Base-by-base conservation (phyloP, 2,797 vertebrate species). In the Gorsachius magnificus region DNA sequence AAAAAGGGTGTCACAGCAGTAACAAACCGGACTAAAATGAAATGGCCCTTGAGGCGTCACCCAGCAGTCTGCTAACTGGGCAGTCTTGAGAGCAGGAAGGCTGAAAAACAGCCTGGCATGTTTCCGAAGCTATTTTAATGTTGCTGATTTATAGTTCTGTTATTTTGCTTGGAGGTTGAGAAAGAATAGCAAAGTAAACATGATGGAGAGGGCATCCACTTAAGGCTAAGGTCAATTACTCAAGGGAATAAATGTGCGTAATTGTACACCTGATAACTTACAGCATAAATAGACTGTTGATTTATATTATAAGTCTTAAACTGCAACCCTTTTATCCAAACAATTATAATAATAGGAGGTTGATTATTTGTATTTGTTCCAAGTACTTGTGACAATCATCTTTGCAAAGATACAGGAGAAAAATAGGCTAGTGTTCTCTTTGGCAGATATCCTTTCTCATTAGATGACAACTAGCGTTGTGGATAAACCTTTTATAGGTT, bases 311-410 rank as follows among this genome's bases (percentile, higher is more conserved):
- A 51, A 63, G 17, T 76, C 57, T 94, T 92, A 93, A 68, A 87
- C 75, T 89, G 66, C 50, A 96, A 78, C 74, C 53, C 68, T 92
- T 96, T 93, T 93, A 95, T 84, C 58, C 38, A 89, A 78, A 93
- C 72, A 96, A 93, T 66, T 95, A 68, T 75, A 95, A 89, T 91
- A 92, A 95, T 93, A 90, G 70, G 65, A 92, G 50, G 85, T 48
- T 94, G 95, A 95, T 95, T 96, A 90, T 83, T 92, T 89, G 93
- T 87, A 46, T 93, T 96, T 93, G 81, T 96, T 97, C 78, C 91
- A 87, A 89, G 80, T 46, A 89, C 61, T 82, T 78, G 31, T 51
- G 76, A 60, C 80, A 38, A 86, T 46, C 60, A 85, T 91, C 70
- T 93, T 95, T 35, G 9, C 82, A 80, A 61, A 87, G 89, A 64